These are phyloP conservation scores for Catagonus wagneri DNA, from an alignment of 2,113 vertebrate species.

Conservation along the genomic window DNA sequence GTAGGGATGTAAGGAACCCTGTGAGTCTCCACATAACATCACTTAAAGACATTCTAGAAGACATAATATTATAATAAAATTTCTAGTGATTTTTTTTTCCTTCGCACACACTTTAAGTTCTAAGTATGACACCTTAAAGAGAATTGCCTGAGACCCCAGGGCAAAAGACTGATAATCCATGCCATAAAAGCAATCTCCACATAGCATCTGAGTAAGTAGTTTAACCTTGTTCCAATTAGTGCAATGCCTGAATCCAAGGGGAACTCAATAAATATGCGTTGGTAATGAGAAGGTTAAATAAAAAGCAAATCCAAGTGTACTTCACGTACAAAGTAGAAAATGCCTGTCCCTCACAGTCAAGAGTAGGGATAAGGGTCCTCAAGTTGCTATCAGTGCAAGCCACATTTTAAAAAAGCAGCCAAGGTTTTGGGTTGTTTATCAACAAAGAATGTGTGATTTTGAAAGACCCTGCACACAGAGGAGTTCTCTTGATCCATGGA, in stretches of 20 bases:
- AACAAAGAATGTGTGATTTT: slow-evolving; percentile 50
- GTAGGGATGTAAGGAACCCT: background rate
- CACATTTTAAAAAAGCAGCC: slow-evolving; percentile 30
- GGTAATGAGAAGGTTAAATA: background rate
- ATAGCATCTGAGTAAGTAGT: slow-evolving; percentile 31
- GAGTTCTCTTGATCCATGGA: slow-evolving; percentile 55
- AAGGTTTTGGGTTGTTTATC: slow-evolving; percentile 30
- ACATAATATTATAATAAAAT: background rate
- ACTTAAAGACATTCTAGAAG: slow-evolving; percentile 18
- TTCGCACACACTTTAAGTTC: background rate
- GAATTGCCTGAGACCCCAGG: background rate
- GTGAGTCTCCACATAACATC: background rate
- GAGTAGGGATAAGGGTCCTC: background rate
- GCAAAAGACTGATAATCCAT: slow-evolving; percentile 3
- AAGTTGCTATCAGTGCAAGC: background rate
- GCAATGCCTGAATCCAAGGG: background rate
- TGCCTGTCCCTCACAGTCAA: background rate
- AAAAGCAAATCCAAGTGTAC: slow-evolving; percentile 8
- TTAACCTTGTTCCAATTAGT: background rate
- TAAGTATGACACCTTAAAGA: background rate
- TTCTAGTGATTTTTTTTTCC: slow-evolving; percentile 57
- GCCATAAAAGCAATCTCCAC: background rate
- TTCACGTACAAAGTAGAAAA: slow-evolving; percentile 23
- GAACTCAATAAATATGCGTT: background rate
- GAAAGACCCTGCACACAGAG: slow-evolving; percentile 55